Evolutionary conservation across 2,113 vertebrate genomes (phyloP), one percentile per base, ranked within the genome.

Genomic region (Osmerus eperlanus): DNA sequence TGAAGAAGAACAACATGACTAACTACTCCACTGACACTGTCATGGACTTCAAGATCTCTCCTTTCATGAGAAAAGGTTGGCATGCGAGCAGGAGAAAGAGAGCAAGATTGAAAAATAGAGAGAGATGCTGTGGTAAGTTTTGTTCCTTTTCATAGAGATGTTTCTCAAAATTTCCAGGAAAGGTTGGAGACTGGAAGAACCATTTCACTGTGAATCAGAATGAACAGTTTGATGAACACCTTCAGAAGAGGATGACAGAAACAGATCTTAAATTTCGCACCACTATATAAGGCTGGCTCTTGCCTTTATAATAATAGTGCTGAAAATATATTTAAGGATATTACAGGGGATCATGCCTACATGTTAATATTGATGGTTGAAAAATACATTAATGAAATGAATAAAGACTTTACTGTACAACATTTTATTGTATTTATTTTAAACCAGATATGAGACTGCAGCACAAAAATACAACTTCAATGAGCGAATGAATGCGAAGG

Each of bases 1-100:
- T 91, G 90, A 94, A 87, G 72, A 84, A 91, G 55, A 94, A 90
- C 72, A 83, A 85, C 51, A 72, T 75, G 3, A 56, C 84, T 75
- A 91, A 93, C 81, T 92, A 91, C 0, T 87, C 83, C 16, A 89
- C 79, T 14, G 0, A 23, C 0, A 0, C 0, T 1, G 0, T 83
- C 1, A 81, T 86, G 76, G 73, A 86, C 65, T 81, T 78, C 51
- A 75, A 70, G 21, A 70, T 86, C 68, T 86, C 85, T 7, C 77
- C 78, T 0, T 86, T 86, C 60, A 85, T 88, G 86, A 78, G 85
- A n/a, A 86, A 86, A 83, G 85, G 85, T 21, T 36, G 32, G 32
- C 1, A 36, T 36, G 32, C 4, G 5, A 36, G 32, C 5, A 36
- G 32, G 32, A 36, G 32, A 36, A 36, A 36, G 25, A 28, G 25